Evolutionary conservation across 2,797 vertebrate species (phyloP), one percentile per base, ranked within the genome.

Genomic region (Periparus ater): DNA sequence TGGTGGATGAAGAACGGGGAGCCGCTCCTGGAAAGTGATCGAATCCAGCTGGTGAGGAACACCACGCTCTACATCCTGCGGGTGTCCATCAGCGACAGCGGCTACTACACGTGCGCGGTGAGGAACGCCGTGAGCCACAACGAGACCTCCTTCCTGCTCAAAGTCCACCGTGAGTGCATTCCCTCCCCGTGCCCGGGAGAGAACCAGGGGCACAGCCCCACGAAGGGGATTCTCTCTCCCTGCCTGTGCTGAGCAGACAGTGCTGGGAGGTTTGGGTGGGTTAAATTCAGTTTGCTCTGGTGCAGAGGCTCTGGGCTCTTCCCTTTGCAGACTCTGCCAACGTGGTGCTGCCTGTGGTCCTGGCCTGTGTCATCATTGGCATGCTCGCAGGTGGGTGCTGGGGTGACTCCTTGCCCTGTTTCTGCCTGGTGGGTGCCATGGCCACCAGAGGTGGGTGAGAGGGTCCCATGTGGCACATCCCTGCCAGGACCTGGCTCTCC

Each of bases 81-180:
- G 16, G 85, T 15, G 0, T 66, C 67, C 1, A 55, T 95, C 25
- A 77, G 18, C 0, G 92, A 95, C 95, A 91, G 82, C 0, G 95
- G 93, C 48, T 95, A 93, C 92, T 91, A 94, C 22, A 15, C 65
- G 0, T 94, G 93, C 0, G 53, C 93, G 82, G 88, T 96, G 36
- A 75, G 65, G 85, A 96, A 95, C 0, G 40, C 62, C 1, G 96
- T 96, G 75, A 96, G 92, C 92, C 88, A 88, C 7, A 95, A 88
- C 0, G 72, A 95, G 16, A 91, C 90, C 72, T 91, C 88, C 79
- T 77, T 96, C 79, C 93, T 96, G 76, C 96, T 96, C 23, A 32
- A 36, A 0, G 79, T 95, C 13, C 82, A 91, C 48, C n/a, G 95
- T 95, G 85, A 96, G 95, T 71, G 70, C 15, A 17, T 38, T 27